Percentiles rank a stretch among this genome's conserved stretches.
These are phyloP conservation scores for Scelioninae gen. 2 DNA, from an alignment of 2,888 invertebrate species.

Conservation along the genomic window DNA sequence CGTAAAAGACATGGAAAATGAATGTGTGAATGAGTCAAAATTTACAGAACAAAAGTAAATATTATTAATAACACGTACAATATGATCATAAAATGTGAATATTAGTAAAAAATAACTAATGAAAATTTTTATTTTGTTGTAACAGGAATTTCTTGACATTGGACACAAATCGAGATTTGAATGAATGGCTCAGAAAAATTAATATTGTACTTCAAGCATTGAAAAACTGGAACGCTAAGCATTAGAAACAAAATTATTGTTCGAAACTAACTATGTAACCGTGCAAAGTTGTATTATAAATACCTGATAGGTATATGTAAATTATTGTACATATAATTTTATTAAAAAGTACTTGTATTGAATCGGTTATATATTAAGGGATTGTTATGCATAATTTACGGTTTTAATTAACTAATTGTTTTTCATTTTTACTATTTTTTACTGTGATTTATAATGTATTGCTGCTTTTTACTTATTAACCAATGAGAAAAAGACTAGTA, in stretches of 20 bases:
- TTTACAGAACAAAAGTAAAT: slow-evolving; percentile 32
- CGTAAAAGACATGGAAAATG: slow-evolving; percentile 62
- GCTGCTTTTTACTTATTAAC: slow-evolving; percentile 23
- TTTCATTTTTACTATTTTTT: slow-evolving; percentile 8
- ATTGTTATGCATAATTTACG: slow-evolving; percentile 21
- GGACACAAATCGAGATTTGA: slow-evolving; percentile 75
- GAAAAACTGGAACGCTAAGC: slow-evolving; percentile 73
- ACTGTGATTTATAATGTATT: slow-evolving; percentile 10
- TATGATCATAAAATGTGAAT: background rate
- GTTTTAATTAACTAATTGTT: slow-evolving; percentile 12
- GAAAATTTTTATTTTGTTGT: background rate
- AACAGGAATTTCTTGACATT: slow-evolving; percentile 74
- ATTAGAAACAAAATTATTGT: slow-evolving; percentile 1
- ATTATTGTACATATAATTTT: slow-evolving; percentile 47
- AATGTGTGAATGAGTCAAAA: slow-evolving; percentile 24
- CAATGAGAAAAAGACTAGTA: slow-evolving; percentile 25
- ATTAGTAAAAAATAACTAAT: background rate
- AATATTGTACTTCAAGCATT: slow-evolving; percentile 75
- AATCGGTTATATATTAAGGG: background rate
- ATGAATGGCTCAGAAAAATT: slow-evolving; percentile 75
- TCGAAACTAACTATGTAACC: background rate
- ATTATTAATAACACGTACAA: background rate
- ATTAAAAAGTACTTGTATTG: slow-evolving; percentile 7
- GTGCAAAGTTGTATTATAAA: slow-evolving; percentile 18
- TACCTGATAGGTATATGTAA: slow-evolving; percentile 41